Conservation (phyloP, 2,797 vertebrate genomes). For the Hylomyscus alleni region DNA sequence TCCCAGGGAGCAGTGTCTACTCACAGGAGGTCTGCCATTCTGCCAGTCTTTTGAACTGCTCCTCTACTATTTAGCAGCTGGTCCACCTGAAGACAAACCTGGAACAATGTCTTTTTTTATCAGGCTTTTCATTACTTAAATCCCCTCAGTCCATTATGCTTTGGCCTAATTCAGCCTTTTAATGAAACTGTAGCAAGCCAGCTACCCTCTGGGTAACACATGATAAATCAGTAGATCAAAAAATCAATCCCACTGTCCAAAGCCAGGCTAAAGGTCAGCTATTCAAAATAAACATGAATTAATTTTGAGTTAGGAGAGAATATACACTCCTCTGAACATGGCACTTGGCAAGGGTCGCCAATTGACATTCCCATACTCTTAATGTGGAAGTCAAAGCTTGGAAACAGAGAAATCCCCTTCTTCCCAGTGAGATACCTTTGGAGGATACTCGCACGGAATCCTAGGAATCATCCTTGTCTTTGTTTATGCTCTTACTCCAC, state of each 20-base stretch:
- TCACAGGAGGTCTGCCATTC: neutral
- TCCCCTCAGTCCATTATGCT: neutral
- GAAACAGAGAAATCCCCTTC: neutral
- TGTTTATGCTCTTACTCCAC: neutral
- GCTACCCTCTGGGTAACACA: neutral
- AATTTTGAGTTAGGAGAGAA: slow-evolving; percentile 8
- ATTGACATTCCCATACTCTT: neutral
- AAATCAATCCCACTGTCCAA: slow-evolving; percentile 36
- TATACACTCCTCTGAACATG: neutral
- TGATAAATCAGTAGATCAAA: slow-evolving; percentile 16
- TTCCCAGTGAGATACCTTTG: neutral
- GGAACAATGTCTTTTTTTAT: neutral
- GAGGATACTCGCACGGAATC: neutral
- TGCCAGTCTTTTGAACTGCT: neutral
- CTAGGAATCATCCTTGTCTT: neutral
- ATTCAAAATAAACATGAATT: neutral
- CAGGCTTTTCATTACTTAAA: neutral
- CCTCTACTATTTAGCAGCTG: neutral
- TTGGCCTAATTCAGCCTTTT: neutral
- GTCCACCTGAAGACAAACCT: neutral
- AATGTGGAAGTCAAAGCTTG: neutral
- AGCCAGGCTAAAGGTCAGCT: neutral
- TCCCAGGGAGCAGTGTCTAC: neutral
- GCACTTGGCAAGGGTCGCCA: neutral
- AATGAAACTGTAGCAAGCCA: neutral